Evolutionary conservation across 2,113 vertebrate species (phyloP).

Genomic region (Bubo bubo): DNA sequence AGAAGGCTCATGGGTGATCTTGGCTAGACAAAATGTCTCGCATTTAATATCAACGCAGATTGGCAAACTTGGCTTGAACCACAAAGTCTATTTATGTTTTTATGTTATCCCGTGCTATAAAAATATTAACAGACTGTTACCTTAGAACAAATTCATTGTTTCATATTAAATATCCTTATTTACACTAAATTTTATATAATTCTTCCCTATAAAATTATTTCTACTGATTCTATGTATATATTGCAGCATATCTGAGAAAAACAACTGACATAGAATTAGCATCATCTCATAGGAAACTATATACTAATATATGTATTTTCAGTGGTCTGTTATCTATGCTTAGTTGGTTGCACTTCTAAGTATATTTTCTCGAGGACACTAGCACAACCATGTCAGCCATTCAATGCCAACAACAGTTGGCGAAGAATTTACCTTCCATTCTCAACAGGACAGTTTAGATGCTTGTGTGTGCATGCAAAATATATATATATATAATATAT

Average conservation of each 20-base stretch:
- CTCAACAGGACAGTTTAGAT: neutral
- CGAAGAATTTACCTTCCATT: neutral
- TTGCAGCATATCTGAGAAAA: neutral
- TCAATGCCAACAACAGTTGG: neutral
- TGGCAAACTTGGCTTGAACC: neutral
- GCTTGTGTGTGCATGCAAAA: fast-evolving
- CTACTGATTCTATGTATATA: neutral
- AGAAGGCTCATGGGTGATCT: neutral
- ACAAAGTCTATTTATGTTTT: neutral
- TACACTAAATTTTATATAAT: neutral
- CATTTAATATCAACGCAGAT: neutral
- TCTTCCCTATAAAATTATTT: neutral
- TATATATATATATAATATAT: neutral
- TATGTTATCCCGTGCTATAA: neutral
- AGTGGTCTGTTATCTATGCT: neutral
- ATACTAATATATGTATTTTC: fast-evolving
- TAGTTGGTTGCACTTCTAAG: neutral
- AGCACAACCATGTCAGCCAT: neutral
- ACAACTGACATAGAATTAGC: neutral
- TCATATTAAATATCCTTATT: neutral
- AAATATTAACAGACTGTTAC: neutral
- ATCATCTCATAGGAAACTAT: neutral
- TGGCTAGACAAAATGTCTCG: neutral
- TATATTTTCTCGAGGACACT: neutral
- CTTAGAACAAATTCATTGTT: neutral